Percentiles rank a stretch among this genome's conserved stretches.
These are phyloP conservation scores for Neomorphus geoffroyi DNA, from an alignment of 2,797 vertebrate genomes.

Conservation along the genomic window DNA sequence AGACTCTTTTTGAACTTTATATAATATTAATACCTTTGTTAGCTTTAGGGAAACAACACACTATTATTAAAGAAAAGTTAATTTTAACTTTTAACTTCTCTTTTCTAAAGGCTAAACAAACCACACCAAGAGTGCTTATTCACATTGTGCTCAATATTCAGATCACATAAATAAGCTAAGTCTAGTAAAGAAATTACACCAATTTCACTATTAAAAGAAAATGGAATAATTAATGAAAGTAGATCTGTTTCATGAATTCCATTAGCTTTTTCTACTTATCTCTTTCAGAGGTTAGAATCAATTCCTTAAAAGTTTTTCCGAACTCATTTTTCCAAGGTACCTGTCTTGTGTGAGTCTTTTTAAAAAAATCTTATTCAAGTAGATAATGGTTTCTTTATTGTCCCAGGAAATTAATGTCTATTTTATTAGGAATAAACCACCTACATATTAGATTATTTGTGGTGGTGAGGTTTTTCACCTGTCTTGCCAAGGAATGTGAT, in stretches of 20 bases:
- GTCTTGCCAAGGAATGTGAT: background rate
- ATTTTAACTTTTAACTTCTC: background rate
- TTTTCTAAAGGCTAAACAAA: background rate
- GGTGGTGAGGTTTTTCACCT: background rate
- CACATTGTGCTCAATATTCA: background rate
- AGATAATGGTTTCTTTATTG: background rate
- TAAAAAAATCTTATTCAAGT: background rate
- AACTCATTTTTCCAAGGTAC: background rate
- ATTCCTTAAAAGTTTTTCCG: background rate
- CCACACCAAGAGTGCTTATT: background rate
- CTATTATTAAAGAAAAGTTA: background rate
- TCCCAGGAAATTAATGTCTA: background rate
- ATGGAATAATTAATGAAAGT: background rate
- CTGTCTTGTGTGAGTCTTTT: background rate
- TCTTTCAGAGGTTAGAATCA: background rate
- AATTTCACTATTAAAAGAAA: background rate
- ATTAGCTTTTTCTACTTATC: background rate
- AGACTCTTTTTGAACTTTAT: background rate
- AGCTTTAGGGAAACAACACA: background rate
- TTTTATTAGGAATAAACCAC: background rate
- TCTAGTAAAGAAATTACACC: background rate
- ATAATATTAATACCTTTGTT: background rate
- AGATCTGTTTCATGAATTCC: background rate
- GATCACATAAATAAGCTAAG: background rate
- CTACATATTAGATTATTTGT: background rate